Evolutionary conservation across 2,888 invertebrate species (phyloP).

Genomic region (Ophonus ardosiacus): DNA sequence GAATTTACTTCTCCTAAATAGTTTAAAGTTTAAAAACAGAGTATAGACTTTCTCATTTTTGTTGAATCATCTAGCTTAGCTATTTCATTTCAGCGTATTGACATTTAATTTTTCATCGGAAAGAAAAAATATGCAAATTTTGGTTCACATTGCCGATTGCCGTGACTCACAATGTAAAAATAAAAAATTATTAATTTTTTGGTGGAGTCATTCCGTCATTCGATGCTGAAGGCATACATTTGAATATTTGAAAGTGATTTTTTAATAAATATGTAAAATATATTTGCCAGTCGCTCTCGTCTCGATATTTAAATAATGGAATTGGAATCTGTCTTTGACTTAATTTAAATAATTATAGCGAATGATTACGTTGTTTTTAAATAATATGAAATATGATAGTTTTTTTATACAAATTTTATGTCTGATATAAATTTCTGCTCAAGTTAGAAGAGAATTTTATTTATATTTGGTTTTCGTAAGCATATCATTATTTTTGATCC

Average conservation of each 20-base stretch:
- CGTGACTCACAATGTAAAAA: conserved; percentile 36
- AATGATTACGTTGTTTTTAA: not conserved
- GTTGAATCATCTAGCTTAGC: not conserved
- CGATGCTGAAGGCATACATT: conserved; percentile 46
- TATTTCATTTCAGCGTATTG: not conserved
- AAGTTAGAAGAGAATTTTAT: not conserved
- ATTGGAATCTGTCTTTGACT: not conserved
- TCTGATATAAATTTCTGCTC: not conserved
- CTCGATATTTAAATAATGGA: not conserved
- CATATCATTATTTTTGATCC: not conserved
- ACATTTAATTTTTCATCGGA: conserved; percentile 8
- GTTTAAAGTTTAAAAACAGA: no score
- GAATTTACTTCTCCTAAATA: no score
- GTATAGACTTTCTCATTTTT: no score
- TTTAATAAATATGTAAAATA: conserved; percentile 54
- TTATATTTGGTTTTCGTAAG: not conserved
- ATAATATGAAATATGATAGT: not conserved
- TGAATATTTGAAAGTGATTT: conserved; percentile 52
- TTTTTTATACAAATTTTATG: not conserved
- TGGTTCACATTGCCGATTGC: conserved; percentile 17
- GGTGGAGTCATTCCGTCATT: conserved; percentile 6
- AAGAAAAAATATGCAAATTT: conserved; percentile 49
- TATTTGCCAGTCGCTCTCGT: conserved; percentile 18
- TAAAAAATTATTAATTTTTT: conserved; percentile 45
- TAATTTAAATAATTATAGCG: not conserved